A percentile compares a stretch with the other conserved stretches of the same genome.
phyloP scores from a whole-genome alignment of 2,113 vertebrate genomes.

The Lamprotornis superbus region DNA sequence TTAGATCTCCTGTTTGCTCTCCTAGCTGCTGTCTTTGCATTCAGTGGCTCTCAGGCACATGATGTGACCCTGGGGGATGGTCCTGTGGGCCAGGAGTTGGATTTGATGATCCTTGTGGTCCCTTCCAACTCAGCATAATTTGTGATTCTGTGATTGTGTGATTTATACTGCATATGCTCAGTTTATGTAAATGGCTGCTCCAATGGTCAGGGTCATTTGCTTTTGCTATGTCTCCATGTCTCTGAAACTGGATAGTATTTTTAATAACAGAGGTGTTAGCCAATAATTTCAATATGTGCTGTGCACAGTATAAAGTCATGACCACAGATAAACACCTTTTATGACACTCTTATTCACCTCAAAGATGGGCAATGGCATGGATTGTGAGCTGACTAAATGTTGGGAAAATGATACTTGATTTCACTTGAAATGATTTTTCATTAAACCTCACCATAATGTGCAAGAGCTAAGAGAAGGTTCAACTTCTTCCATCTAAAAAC shows the following conservation, averaged over 20 bases:
- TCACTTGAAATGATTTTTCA: neutral
- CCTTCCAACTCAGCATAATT: neutral
- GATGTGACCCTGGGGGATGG: neutral
- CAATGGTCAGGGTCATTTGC: neutral
- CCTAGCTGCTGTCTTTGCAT: neutral
- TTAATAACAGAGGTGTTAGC: neutral
- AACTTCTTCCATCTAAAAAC: neutral
- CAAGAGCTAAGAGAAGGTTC: neutral
- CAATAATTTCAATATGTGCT: neutral
- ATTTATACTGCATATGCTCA: no score
- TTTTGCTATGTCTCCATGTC: neutral
- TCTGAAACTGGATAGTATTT: neutral
- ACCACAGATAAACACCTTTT: neutral
- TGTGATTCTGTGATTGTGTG: neutral
- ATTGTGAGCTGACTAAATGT: neutral
- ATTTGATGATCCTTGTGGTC: no score
- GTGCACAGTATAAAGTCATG: neutral
- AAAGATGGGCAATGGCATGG: neutral
- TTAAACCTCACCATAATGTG: neutral
- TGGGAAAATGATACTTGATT: neutral
- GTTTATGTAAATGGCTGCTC: neutral
- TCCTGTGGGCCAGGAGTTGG: neutral
- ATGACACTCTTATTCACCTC: neutral
- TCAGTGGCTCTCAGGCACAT: neutral
- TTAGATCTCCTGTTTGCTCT: neutral